Conservation (phyloP, 1,140 invertebrate species). For the Camponotus vicinus region DNA sequence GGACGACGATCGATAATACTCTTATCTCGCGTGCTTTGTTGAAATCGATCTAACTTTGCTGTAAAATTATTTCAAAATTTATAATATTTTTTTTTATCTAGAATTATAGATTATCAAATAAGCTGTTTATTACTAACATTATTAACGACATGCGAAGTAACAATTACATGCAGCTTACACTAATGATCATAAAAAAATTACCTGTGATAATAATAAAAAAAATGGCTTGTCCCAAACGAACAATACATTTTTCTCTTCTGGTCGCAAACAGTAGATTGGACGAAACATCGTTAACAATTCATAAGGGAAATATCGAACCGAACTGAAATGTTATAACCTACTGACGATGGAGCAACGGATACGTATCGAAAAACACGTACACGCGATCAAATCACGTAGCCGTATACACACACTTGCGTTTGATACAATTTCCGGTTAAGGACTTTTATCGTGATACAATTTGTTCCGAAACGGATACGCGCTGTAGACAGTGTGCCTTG, state of each 20-base stretch:
- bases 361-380: background rate
- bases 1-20: conserved; percentile 34
- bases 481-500: conserved; percentile 2
- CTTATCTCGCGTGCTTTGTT: background rate
- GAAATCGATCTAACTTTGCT: background rate
- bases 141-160: conserved; percentile 1
- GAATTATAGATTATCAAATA: too few relatives aligned
- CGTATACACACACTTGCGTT: background rate
- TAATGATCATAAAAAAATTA: background rate
- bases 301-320: background rate
- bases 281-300: conserved; percentile 19
- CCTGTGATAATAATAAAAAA: background rate
- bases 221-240: background rate
- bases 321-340: background rate
- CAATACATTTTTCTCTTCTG: background rate
- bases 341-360: background rate
- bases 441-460: conserved; percentile 31
- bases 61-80: too few relatives aligned
- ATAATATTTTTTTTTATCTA: too few relatives aligned
- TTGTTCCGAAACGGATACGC: conserved; percentile 7
- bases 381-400: background rate
- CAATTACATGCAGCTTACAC: background rate
- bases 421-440: conserved; percentile 28
- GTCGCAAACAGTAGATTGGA: background rate
- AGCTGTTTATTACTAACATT: background rate